Base-by-base conservation (phyloP, 2,888 invertebrate genomes). In the Pterobdella sp. region DNA sequence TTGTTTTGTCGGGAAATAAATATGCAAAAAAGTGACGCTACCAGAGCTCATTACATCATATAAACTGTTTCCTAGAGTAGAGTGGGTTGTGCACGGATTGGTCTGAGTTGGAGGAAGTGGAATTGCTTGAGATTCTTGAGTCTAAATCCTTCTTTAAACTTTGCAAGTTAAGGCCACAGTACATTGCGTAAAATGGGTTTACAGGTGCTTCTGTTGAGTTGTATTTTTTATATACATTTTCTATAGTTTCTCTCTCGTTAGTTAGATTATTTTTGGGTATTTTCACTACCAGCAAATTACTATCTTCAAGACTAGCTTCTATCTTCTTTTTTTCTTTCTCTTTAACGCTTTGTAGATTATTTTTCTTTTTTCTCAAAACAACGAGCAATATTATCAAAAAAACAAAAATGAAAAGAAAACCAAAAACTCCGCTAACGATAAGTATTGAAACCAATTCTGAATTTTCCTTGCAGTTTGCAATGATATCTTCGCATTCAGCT, bases 141-240 rank as follows among this genome's bases (percentile, higher is more conserved):
- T 56, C n/a, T n/a, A 56, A 56, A 56, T 56, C n/a, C 3, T 26
- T 26, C 26, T 56, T 56, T 56, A 56, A 56, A n/a, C 60, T 22
- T n/a, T 56, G 18, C n/a, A 56, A 56, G 60, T 56, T 56, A 56
- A 56, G 60, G 60, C 60, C 60, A 56, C 60, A 56, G 60, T 56
- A 56, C n/a, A 56, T 56, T 56, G 60, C 60, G 4, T 26, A 26
- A 3, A 56, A 26, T 14, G 60, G 60, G 60, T 56, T 22, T n/a
- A 22, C n/a, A 3, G 60, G 14, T 56, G 60, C 60, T 56, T 56
- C 60, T 22, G 4, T 3, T 22, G 4, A 4, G 4, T 56, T 4
- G 7, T 3, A 56, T 3, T 7, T 56, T n/a, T 56, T 56, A 26
- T 56, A 56, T 26, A n/a, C 60, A n/a, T 56, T 56, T 22, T 56